Base-by-base conservation (phyloP, 2,888 invertebrate species). In the Acanthosepion lycidas region DNA sequence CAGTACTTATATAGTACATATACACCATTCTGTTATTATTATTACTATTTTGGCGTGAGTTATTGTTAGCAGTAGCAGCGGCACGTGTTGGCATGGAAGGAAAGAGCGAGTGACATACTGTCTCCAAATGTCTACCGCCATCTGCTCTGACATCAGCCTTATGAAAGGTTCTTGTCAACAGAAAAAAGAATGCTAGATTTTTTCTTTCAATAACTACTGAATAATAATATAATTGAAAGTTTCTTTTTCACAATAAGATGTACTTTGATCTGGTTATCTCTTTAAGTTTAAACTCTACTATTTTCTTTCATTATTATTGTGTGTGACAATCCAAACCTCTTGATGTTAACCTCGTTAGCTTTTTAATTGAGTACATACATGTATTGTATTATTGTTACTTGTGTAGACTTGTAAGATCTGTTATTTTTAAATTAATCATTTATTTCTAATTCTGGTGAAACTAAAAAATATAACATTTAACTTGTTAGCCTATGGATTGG, bases 1-100 rank as follows among this genome's bases (percentile, higher is more conserved):
- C 18, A n/a, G n/a, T n/a, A 78, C 78, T 78, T 78, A 78, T 33
- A 33, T 78, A 78, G 78, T 78, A 78, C 78, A n/a, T 78, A 78
- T 78, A 78, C n/a, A 78, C 78, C 78, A n/a, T 78, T n/a, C 78
- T 78, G n/a, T 78, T 78, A n/a, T 78, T n/a, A 78, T 78, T 78
- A 78, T 78, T 78, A 9, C 33, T 78, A 78, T 78, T 78, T 78
- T 78, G 78, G 78, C 78, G n/a, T 78, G 78, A 53, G n/a, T 93
- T 93, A 93, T 93, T 92, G 42, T n/a, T 53, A 93, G 93, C 49
- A 93, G 48, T 78, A 78, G 78, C 49, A 93, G 48, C 93, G 53
- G 93, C 93, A 93, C 93, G 93, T 93, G 93, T 93, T 49, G 93
- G 93, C 93, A 93, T 93, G 93, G 93, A 53, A 93, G 49, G 92